Evolutionary conservation across 2,888 invertebrate genomes (phyloP).

Genomic region (Eupeodes latifasciatus): DNA sequence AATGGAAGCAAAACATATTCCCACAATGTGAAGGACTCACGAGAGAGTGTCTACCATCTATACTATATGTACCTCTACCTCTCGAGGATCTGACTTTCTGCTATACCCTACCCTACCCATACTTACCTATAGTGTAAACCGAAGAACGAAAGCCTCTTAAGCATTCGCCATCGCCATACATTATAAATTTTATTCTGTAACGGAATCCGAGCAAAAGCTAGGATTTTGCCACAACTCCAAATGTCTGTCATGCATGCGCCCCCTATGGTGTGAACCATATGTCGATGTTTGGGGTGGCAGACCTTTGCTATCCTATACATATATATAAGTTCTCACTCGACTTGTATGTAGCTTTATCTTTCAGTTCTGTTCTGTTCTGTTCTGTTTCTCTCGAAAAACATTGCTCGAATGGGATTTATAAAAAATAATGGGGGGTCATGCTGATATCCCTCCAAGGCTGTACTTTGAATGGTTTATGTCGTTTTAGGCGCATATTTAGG

Average conservation of each 20-base stretch:
- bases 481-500: background rate
- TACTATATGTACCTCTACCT: too few species aligned
- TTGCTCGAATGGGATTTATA: slow-evolving; percentile 32
- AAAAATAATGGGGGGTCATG: slow-evolving; percentile 62
- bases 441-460: slow-evolving; percentile 28
- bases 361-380: too few species aligned
- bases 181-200: slow-evolving; percentile 78
- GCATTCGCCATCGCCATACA: slow-evolving; percentile 78
- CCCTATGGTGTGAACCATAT: slow-evolving; percentile 76
- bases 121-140: slow-evolving; percentile 47
- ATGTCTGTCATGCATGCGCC: slow-evolving; percentile 74
- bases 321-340: too few species aligned
- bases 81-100: too few species aligned
- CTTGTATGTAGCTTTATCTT: too few species aligned
- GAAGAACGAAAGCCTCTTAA: slow-evolving; percentile 77
- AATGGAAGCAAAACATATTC: slow-evolving; percentile 65
- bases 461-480: slow-evolving; percentile 27
- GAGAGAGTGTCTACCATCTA: slow-evolving; percentile 50
- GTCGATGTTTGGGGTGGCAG: slow-evolving; percentile 65
- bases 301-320: slow-evolving; percentile 7
- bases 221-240: slow-evolving; percentile 74
- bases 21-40: slow-evolving; percentile 64
- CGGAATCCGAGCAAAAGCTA: slow-evolving; percentile 75
- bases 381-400: slow-evolving; percentile 14
- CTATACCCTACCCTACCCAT: background rate